phyloP scores from a whole-genome alignment of 2,888 invertebrate genomes.

The Polyploca ridens region DNA sequence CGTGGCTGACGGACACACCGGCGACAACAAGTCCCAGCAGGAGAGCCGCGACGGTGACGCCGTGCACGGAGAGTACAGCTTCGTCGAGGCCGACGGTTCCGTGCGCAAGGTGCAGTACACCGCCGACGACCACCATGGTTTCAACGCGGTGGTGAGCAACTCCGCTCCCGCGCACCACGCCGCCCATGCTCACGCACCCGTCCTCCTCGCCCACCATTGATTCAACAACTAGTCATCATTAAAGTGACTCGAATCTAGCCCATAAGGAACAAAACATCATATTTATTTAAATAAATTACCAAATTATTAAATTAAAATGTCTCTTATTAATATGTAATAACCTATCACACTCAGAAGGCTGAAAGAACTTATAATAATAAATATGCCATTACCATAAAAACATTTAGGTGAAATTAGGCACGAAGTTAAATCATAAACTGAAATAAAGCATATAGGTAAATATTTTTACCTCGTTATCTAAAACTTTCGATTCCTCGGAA shows the following conservation, averaged over 20 bases:
- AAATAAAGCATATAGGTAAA: too few relatives aligned
- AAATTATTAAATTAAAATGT: constrained; percentile 7
- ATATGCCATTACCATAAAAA: too few relatives aligned
- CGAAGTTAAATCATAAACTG: too few relatives aligned
- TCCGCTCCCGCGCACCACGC: constrained; percentile 63
- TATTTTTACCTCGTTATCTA: too few relatives aligned
- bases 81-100: constrained; percentile 80
- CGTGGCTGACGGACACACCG: constrained; percentile 83
- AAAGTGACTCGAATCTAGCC: background rate
- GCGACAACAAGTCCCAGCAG: constrained; percentile 85
- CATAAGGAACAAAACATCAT: background rate
- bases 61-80: constrained; percentile 83
- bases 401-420: too few relatives aligned
- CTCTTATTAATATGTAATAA: background rate
- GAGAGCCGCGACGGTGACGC: constrained; percentile 85
- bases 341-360: background rate
- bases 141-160: constrained; percentile 73
- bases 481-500: too few relatives aligned
- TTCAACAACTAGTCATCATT: constrained; percentile 18
- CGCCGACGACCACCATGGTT: constrained; percentile 82
- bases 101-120: constrained; percentile 81
- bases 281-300: constrained; percentile 22
- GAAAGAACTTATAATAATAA: background rate
- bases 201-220: constrained; percentile 54
- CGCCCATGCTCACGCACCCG: constrained; percentile 44